A percentile compares a stretch with the other conserved stretches of the same genome.
Conservation (phyloP, 2,797 vertebrate species). For the Esox lucius region DNA sequence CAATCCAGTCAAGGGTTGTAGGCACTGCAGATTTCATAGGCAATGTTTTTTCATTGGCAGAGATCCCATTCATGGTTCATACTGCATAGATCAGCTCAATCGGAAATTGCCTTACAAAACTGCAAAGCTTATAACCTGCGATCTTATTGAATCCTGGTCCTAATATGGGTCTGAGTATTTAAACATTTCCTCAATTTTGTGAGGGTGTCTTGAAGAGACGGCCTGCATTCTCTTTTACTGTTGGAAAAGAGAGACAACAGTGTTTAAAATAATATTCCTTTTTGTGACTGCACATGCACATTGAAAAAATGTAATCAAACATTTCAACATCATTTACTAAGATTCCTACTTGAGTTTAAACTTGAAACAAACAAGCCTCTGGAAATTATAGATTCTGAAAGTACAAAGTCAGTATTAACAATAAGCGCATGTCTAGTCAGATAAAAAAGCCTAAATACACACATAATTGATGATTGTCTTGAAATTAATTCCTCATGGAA, state of each 20-base stretch:
- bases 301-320: constrained; percentile 74
- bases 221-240: constrained; percentile 77
- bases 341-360: constrained; percentile 1
- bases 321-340: constrained; percentile 75
- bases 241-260: constrained; percentile 81
- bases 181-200: constrained; percentile 83
- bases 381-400: not conserved
- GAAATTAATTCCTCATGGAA: constrained; percentile 43
- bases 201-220: constrained; percentile 89
- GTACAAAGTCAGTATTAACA: not conserved
- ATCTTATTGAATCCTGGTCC: constrained; percentile 79
- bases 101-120: too few species aligned
- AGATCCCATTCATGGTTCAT: too few species aligned
- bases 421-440: not conserved
- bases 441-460: not conserved
- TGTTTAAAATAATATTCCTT: constrained; percentile 66
- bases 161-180: constrained; percentile 67
- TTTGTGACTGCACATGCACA: constrained; percentile 74
- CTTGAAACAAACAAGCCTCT: not conserved
- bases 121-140: constrained; percentile 31
- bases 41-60: too few species aligned
- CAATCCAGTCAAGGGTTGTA: too few species aligned
- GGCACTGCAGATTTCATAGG: too few species aligned
- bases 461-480: not conserved
- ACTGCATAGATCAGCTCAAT: too few species aligned